Base-by-base conservation (phyloP, 2,113 vertebrate genomes). In the Phyllostomus hastatus region DNA sequence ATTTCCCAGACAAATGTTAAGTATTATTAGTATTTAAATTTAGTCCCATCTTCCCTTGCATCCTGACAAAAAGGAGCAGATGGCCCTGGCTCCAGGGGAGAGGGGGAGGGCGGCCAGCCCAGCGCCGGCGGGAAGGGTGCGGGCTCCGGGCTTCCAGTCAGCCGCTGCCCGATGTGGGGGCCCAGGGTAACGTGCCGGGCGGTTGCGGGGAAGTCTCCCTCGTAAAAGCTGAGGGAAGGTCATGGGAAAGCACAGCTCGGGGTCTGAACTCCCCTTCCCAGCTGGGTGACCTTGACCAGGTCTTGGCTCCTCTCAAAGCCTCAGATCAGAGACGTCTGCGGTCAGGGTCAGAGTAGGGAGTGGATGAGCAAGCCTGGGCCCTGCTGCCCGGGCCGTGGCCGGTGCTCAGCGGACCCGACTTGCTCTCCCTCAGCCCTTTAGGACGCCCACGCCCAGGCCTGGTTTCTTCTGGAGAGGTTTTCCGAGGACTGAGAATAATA, bases 11-110 rank as follows among this genome's bases (percentile, higher is more conserved):
- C 97, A 94, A 97, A 96, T 92, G 95, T 91, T 96, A 93, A 96
- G 95, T 96, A 91, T 96, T 96, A 97, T 97, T 97, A 97, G 88
- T 94, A 96, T 98, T 98, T 97, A 98, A 97, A 98, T 97, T 95
- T 88, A 88, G 97, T 96, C 96, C 92, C 84, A 59, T 96, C 78
- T 95, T 83, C 19, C 84, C 83, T 83, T 76, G 88, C 69, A 57
- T 93, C 96, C 92, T 3, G n/a, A 97, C 94, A 95, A 97, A 97
- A 96, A 91, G 89, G 97, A 97, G 96, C 97, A 98, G 97, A 97
- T 97, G 97, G 97, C 86, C 92, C 90, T 82, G 84, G 90, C 95
- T 97, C 93, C 97, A 97, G 97, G 92, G 66, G 79, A 83, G 22
- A 59, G 64, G 15, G 76, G 35, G n/a, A 76, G 61, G 79, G 94